Conservation (phyloP, 2,113 vertebrate genomes). For the Gasterosteus nipponicus region DNA sequence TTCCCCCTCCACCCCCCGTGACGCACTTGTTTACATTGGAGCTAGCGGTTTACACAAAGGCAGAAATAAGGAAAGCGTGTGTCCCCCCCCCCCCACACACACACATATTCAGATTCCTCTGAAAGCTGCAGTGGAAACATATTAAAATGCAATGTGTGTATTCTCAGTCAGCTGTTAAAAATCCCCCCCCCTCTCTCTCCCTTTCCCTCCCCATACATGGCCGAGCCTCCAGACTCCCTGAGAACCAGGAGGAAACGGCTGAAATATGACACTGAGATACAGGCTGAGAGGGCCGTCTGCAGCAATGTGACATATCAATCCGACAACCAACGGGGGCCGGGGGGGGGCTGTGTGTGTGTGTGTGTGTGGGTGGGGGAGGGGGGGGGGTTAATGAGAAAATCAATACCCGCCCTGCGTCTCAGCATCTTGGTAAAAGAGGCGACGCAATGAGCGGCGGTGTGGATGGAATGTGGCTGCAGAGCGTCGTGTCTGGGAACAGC, state of each 20-base stretch:
- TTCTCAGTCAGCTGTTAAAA: constrained; percentile 58
- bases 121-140: constrained; percentile 35
- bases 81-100: neutral
- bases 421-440: constrained; percentile 16
- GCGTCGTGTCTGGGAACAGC: constrained; percentile 40
- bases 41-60: neutral
- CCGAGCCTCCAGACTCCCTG: constrained; percentile 44
- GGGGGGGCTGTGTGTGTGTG: neutral
- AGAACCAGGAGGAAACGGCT: constrained; percentile 49
- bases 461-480: constrained; percentile 25
- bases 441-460: neutral
- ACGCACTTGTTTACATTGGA: constrained; percentile 42
- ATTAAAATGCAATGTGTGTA: constrained; percentile 44
- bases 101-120: constrained; percentile 7
- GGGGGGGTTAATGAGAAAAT: constrained; percentile 52
- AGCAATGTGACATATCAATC: constrained; percentile 68
- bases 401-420: constrained; percentile 50
- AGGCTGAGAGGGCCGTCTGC: constrained; percentile 50
- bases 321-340: neutral
- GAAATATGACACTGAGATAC: constrained; percentile 66
- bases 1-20: constrained; percentile 14
- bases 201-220: constrained; percentile 59
- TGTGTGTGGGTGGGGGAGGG: neutral
- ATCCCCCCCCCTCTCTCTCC: neutral
- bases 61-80: constrained; percentile 17